A percentile compares a stretch with the other conserved stretches of the same genome.
phyloP scores from a whole-genome alignment of 2,113 vertebrate genomes.

The Plotosus lineatus region DNA sequence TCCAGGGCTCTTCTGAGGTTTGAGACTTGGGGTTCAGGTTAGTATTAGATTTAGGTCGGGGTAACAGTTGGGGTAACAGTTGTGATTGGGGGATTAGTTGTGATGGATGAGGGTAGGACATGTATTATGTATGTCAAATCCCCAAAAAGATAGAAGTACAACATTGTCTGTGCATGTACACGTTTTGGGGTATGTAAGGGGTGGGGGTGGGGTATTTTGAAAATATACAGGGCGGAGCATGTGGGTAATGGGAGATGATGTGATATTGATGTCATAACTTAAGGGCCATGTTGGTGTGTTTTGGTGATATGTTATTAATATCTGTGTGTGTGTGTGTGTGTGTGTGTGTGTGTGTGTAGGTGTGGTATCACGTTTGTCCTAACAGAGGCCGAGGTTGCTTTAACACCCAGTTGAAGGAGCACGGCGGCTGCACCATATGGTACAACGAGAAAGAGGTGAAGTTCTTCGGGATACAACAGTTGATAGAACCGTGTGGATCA shows the following conservation, averaged over 20 bases:
- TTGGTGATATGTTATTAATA: neutral
- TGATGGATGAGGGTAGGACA: no score
- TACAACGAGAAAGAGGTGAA: slow-evolving; percentile 93
- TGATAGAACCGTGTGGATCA: neutral
- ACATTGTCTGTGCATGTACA: no score
- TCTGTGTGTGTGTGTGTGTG: neutral
- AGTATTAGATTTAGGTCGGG: no score
- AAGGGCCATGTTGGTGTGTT: neutral
- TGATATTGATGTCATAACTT: no score
- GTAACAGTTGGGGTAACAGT: no score
- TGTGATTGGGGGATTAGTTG: no score
- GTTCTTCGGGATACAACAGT: neutral
- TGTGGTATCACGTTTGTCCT: slow-evolving; percentile 95
- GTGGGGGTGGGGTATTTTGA: neutral
- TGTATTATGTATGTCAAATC: no score
- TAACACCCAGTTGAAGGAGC: slow-evolving; percentile 92
- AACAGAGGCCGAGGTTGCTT: slow-evolving; percentile 91
- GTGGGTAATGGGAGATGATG: neutral
- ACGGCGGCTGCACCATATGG: slow-evolving; percentile 98
- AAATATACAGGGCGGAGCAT: neutral
- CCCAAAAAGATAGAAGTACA: no score
- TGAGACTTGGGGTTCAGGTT: no score
- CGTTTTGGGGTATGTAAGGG: no score
- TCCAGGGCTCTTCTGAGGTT: no score
- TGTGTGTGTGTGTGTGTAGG: slow-evolving; percentile 69